phyloP scores from a whole-genome alignment of 2,888 invertebrate species.

The Mycalesis mineus region DNA sequence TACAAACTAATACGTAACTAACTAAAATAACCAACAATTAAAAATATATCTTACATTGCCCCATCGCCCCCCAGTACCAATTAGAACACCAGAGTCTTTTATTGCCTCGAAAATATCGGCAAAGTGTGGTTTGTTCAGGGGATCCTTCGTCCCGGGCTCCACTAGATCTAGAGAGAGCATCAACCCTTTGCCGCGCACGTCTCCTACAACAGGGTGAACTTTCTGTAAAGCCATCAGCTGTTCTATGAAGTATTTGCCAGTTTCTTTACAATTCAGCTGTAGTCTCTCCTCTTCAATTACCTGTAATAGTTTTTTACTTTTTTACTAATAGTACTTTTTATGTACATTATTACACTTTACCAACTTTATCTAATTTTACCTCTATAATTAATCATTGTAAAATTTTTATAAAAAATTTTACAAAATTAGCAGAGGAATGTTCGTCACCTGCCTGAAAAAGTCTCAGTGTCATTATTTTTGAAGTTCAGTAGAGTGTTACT shows the following conservation, averaged over 20 bases:
- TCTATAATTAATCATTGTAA: no score
- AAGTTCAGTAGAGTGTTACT: no score
- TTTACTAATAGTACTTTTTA: no score
- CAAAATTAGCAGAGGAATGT: no score
- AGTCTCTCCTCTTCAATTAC: constrained; percentile 92
- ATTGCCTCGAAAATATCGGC: constrained; percentile 88
- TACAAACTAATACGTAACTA: no score
- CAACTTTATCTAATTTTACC: no score
- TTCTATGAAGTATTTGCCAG: constrained; percentile 90
- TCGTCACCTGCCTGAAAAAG: no score
- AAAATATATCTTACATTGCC: constrained; percentile 87
- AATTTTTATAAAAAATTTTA: no score
- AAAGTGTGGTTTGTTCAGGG: constrained; percentile 81
- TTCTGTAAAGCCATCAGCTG: constrained; percentile 85
- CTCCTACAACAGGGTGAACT: constrained; percentile 86
- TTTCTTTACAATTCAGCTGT: constrained; percentile 84
- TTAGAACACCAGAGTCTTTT: constrained; percentile 90
- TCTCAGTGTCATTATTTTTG: no score
- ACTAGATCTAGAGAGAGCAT: constrained; percentile 97
- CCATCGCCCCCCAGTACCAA: constrained; percentile 92
- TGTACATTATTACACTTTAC: no score
- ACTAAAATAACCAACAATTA: no score
- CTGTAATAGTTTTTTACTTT: constrained; percentile 65
- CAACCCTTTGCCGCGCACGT: constrained; percentile 96
- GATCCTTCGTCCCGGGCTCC: constrained; percentile 79